Percentiles rank a stretch among this genome's conserved stretches.
phyloP scores from a whole-genome alignment of 1,140 invertebrate genomes.

The Phortica variegata region DNA sequence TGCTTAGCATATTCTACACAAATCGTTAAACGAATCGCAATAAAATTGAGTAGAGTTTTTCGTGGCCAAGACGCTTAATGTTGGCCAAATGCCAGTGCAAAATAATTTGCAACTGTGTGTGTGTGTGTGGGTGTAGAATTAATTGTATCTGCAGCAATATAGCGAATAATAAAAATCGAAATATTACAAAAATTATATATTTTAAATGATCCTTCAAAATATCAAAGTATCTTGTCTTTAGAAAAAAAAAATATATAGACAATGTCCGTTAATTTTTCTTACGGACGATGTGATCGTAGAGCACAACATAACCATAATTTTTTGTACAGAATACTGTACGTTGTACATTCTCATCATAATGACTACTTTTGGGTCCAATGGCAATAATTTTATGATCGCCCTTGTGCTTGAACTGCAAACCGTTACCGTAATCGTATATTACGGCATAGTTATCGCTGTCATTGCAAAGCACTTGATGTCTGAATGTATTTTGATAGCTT shows the following conservation, averaged over 20 bases:
- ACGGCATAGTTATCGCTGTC: slow-evolving; percentile 42
- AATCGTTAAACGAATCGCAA: slow-evolving; percentile 7
- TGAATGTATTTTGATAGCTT: slow-evolving; percentile 34
- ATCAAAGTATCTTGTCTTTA: too few species aligned
- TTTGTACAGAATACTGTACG: slow-evolving; percentile 29
- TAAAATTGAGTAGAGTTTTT: background rate
- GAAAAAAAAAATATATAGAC: too few species aligned
- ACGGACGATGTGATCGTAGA: slow-evolving; percentile 48
- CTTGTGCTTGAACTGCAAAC: slow-evolving; percentile 44
- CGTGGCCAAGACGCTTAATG: background rate
- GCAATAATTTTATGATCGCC: slow-evolving; percentile 44
- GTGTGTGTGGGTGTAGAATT: too few species aligned
- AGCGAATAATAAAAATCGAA: too few species aligned
- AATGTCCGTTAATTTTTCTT: slow-evolving; percentile 33
- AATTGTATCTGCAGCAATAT: too few species aligned
- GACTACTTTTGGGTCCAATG: slow-evolving; percentile 20
- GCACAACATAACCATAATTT: slow-evolving; percentile 33
- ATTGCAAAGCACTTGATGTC: slow-evolving; percentile 20
- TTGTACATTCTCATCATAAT: slow-evolving; percentile 24
- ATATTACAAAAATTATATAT: too few species aligned
- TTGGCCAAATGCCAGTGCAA: slow-evolving; percentile 14
- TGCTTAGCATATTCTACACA: slow-evolving; percentile 49
- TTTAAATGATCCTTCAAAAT: too few species aligned
- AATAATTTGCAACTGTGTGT: too few species aligned
- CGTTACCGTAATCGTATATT: slow-evolving; percentile 31